phyloP scores from a whole-genome alignment of 1,140 invertebrate genomes.

The Pogonomyrmex barbatus region DNA sequence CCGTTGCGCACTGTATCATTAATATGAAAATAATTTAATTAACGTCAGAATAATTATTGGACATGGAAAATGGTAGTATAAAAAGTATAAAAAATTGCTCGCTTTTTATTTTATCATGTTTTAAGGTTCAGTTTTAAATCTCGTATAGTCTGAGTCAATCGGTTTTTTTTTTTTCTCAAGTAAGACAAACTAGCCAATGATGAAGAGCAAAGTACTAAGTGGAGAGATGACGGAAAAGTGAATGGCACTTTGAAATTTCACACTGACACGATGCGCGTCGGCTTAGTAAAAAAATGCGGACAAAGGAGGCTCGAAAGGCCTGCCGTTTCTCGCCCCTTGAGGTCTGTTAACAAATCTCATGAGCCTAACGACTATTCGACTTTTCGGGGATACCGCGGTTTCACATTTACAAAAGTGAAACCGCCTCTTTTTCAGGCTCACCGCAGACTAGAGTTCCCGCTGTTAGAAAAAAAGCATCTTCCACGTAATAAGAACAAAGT shows the following conservation, averaged over 20 bases:
- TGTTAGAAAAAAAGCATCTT: background rate
- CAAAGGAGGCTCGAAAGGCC: slow-evolving; percentile 37
- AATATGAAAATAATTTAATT: slow-evolving; percentile 1
- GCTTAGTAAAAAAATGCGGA: slow-evolving; percentile 41
- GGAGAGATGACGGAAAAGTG: background rate
- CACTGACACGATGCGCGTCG: slow-evolving; percentile 2
- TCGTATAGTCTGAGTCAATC: background rate
- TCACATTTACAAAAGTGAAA: slow-evolving; percentile 74
- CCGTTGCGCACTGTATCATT: background rate
- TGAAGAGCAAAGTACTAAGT: background rate
- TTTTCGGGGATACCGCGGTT: slow-evolving; percentile 48
- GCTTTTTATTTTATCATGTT: background rate
- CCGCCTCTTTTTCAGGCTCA: slow-evolving; percentile 50
- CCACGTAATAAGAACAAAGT: background rate
- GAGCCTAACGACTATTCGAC: slow-evolving; percentile 69
- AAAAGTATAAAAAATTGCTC: background rate
- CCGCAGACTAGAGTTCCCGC: background rate
- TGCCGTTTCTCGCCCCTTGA: slow-evolving; percentile 42
- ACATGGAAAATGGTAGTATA: background rate
- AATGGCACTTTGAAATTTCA: slow-evolving; percentile 66
- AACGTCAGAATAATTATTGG: background rate
- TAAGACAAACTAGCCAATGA: slow-evolving; percentile 33
- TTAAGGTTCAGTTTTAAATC: background rate
- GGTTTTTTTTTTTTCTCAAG: background rate
- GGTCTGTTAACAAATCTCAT: slow-evolving; percentile 72